Evolutionary conservation across 2,797 vertebrate species (phyloP), one percentile per base, ranked within the genome.

Genomic region (Gymnocypris eckloni): DNA sequence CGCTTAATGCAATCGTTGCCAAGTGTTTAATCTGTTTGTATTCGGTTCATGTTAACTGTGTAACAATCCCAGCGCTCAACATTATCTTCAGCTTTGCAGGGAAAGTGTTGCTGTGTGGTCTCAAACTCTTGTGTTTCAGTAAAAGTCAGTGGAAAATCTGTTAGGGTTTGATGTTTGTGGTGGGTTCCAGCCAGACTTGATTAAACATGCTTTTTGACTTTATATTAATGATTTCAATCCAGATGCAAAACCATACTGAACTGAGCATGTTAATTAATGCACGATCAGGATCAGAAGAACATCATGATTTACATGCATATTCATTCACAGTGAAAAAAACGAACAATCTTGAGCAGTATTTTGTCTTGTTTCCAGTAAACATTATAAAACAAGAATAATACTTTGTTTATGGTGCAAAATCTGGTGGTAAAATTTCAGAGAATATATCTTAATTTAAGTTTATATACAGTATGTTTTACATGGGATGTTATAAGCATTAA

Each of bases 11-110:
- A 39, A 1, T 20, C 9, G 54, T 64, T 15, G 61, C 54, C 7
- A 85, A 71, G 50, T 79, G 25, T 79, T 77, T 67, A 59, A 59
- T 56, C 18, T 22, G 45, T 71, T 16, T 72, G 69, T 59, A 8
- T 45, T 59, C 45, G 22, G 72, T 25, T 67, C 71, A 39, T 16
- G 3, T 56, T 82, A 64, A 61, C 6, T 64, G 41, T 83, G 56
- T 64, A 37, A 50, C 41, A 75, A 75, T 39, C 52, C 12, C 25
- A 50, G 41, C n/a, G 72, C 25, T 56, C 50, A n/a, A n/a, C 52
- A 61, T 83, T 28, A 67, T 83, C 9, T 39, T 66, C 12, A 67
- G 13, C 33, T 77, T 25, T 77, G 48, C 61, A 77, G 15, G 43
- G 43, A 28, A 52, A 67, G 28, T 41, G 7, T 83, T 73, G 2